Evolutionary conservation across 1,140 invertebrate species (phyloP).

Genomic region (Nilaparvata lugens): DNA sequence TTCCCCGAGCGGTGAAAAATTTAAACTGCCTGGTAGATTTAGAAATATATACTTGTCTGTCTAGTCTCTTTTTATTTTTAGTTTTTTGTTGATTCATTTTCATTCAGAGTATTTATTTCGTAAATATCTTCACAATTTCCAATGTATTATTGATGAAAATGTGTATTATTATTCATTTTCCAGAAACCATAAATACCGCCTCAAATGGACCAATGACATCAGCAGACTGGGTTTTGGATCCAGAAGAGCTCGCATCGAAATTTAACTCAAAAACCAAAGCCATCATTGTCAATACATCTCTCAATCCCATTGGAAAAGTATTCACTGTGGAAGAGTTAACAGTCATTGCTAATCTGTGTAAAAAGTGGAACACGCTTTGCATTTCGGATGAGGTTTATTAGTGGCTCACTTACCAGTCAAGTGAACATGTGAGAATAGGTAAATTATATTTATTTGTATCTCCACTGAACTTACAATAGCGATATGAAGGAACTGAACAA

Average conservation of each 20-base stretch:
- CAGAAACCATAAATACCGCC: conserved; percentile 13
- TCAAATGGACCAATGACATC: conserved; percentile 38
- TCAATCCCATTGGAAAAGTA: conserved; percentile 93
- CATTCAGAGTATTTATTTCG: too few species aligned
- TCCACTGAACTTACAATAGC: too few species aligned
- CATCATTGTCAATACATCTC: conserved; percentile 92
- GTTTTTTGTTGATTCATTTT: too few species aligned
- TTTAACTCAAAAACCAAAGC: conserved; percentile 90
- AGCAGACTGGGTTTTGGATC: conserved; percentile 83
- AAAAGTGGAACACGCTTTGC: conserved; percentile 86
- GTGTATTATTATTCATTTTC: conserved; percentile 10
- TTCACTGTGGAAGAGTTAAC: conserved; percentile 60
- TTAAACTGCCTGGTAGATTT: too few species aligned
- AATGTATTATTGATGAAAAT: too few species aligned
- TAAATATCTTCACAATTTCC: too few species aligned
- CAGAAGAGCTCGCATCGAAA: conserved; percentile 65
- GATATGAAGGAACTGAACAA: too few species aligned
- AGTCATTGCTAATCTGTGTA: conserved; percentile 76
- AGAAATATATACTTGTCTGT: too few species aligned
- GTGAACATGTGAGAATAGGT: conserved; percentile 85
- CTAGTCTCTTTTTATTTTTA: too few species aligned
- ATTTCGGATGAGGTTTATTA: conserved; percentile 98
- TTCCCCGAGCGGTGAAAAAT: too few species aligned
- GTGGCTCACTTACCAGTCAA: conserved; percentile 85
- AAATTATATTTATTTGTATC: too few species aligned